Base-by-base conservation (phyloP, 2,797 vertebrate species). In the Amniataba percoides region DNA sequence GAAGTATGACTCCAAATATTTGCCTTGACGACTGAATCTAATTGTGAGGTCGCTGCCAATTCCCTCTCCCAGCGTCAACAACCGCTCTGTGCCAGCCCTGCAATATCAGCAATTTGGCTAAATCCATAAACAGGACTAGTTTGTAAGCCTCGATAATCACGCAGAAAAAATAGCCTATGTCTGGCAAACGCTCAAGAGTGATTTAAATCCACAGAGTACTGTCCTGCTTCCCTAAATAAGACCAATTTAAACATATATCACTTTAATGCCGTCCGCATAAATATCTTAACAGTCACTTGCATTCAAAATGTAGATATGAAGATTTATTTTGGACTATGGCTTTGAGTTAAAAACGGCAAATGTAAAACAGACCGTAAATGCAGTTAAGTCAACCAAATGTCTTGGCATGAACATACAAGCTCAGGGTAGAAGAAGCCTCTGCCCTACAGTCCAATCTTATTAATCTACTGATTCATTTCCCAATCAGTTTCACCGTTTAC, bases 1-100 rank as follows among this genome's bases (percentile, higher is more conserved):
- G 34, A 81, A 79, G 64, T 43, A 80, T 21, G 55, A 75, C 76
- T 85, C 63, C 56, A 86, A 84, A 91, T 85, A 89, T 90, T 91
- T 83, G 87, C 82, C 80, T 66, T 74, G 83, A 83, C 55, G 48
- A 78, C 80, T 74, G 82, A 77, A 71, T 78, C 82, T 57, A 84
- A 87, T 79, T 80, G 79, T 52, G 58, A 81, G 63, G 68, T 53
- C 55, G 82, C 65, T 81, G 88, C 87, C 85, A 90, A 71, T 31
- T 76, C 40, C 66, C 67, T 70, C 76, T 75, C 71, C 25, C 43
- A 63, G 77, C 77, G 66, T 78, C 73, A 74, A 85, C 78, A 48
- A 66, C 27, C 64, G 2, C 13, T 49, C 56, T 1, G 36, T 74
- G 80, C 83, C 85, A 86, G 77, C 40, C 23, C 18, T 23, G 45